phyloP scores from a whole-genome alignment of 2,797 vertebrate genomes.

The Hypotaenidia okinawae region DNA sequence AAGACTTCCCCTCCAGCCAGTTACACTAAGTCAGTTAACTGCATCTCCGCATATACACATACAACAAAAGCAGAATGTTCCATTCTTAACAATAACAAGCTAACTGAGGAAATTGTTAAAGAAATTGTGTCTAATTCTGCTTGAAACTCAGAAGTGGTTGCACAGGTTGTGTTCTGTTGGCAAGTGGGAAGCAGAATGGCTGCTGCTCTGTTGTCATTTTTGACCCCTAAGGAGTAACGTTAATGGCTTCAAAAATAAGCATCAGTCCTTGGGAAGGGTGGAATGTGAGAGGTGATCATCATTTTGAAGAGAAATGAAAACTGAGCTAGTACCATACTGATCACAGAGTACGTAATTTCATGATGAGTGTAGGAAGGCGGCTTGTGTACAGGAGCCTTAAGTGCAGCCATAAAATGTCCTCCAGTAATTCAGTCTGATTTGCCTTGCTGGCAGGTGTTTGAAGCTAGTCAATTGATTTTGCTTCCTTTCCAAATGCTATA shows the following conservation, averaged over 20 bases:
- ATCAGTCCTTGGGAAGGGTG: background rate
- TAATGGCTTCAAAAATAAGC: background rate
- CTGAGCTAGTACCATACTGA: background rate
- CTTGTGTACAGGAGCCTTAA: background rate
- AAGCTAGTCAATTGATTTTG: slow-evolving; percentile 15
- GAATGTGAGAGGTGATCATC: background rate
- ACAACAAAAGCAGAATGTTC: background rate
- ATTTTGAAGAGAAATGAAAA: background rate
- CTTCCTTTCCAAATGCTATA: slow-evolving; percentile 15
- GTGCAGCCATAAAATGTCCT: background rate
- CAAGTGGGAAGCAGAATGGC: background rate
- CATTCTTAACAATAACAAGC: background rate
- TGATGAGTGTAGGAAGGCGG: background rate
- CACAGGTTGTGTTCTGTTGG: background rate
- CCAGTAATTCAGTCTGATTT: background rate
- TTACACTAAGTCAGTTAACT: background rate
- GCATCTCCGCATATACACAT: background rate
- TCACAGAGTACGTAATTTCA: background rate
- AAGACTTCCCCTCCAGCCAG: background rate
- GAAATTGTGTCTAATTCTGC: background rate
- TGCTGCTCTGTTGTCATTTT: background rate
- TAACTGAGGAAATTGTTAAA: background rate
- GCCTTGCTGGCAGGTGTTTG: slow-evolving; percentile 19
- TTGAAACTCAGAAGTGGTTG: background rate
- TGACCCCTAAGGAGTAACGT: background rate